These are phyloP conservation scores for Rhyzopertha dominica DNA, from an alignment of 1,140 invertebrate species.

Conservation along the genomic window DNA sequence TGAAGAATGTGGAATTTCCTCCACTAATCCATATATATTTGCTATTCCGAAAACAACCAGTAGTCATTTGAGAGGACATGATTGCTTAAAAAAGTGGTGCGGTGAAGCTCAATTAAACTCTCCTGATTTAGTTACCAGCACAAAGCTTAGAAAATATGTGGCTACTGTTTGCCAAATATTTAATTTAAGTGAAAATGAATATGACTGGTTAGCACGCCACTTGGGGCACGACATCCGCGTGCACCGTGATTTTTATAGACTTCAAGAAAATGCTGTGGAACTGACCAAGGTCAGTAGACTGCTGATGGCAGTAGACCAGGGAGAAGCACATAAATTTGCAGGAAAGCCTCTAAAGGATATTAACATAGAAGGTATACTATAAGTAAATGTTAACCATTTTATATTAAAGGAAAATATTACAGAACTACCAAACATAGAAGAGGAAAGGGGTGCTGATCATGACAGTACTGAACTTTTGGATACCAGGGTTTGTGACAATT, in stretches of 20 bases:
- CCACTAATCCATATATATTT: neutral
- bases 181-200: conserved; percentile 7
- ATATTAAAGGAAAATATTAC: conserved; percentile 1
- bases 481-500: too few species aligned
- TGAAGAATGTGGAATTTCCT: neutral
- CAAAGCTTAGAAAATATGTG: conserved; percentile 11
- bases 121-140: too few species aligned
- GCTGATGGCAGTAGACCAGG: conserved; percentile 8
- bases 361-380: conserved; percentile 6
- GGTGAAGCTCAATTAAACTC: neutral
- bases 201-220: conserved; percentile 8
- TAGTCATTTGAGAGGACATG: conserved; percentile 1
- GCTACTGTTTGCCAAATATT: conserved; percentile 10
- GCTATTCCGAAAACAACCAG: neutral
- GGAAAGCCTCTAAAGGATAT: conserved; percentile 10
- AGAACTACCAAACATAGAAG: conserved; percentile 13
- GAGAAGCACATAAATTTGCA: conserved; percentile 5
- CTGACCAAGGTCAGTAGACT: conserved; percentile 10
- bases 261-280: conserved; percentile 14
- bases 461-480: too few species aligned
- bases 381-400: neutral
- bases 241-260: conserved; percentile 5
- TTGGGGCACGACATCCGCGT: conserved; percentile 9
- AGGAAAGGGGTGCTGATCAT: too few species aligned
- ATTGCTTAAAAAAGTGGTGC: conserved; percentile 1